A percentile compares a stretch with the other conserved stretches of the same genome.
phyloP scores from a whole-genome alignment of 2,888 invertebrate genomes.

The Apoderus coryli region DNA sequence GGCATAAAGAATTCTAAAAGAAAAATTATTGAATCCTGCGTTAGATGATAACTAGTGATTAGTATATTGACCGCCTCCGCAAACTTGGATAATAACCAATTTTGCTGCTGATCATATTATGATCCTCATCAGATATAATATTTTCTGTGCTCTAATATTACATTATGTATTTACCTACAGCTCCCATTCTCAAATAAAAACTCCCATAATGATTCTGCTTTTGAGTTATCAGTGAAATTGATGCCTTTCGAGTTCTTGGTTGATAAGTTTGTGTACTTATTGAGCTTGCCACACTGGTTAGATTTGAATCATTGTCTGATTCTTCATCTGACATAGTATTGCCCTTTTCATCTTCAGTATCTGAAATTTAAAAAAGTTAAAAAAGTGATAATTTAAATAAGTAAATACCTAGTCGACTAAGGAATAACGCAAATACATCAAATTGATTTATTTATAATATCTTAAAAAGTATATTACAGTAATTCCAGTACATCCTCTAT shows the following conservation, averaged over 20 bases:
- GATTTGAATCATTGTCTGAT: slow-evolving; percentile 29
- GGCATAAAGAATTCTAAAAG: no score
- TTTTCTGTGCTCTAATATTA: no score
- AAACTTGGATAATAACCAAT: no score
- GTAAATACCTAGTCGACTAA: no score
- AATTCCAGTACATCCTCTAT: no score
- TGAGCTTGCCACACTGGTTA: slow-evolving; percentile 23
- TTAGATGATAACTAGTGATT: slow-evolving; percentile 4
- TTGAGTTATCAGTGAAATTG: slow-evolving; percentile 31
- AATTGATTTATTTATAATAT: no score
- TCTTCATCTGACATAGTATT: slow-evolving; percentile 40
- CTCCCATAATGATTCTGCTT: slow-evolving; percentile 73
- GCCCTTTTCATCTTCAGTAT: slow-evolving; percentile 14
- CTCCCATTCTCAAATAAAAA: slow-evolving; percentile 85
- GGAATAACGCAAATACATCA: no score
- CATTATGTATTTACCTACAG: slow-evolving; percentile 55
- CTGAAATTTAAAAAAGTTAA: slow-evolving; percentile 11
- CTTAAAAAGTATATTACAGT: no score
- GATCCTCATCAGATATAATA: no score
- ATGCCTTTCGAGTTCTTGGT: slow-evolving; percentile 27
- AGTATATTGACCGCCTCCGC: no score
- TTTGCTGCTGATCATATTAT: no score
- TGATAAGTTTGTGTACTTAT: slow-evolving; percentile 22
- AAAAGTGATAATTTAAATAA: no score
- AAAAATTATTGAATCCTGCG: slow-evolving; percentile 5